Base-by-base conservation (phyloP, 2,888 invertebrate species). In the Diaperis boleti region DNA sequence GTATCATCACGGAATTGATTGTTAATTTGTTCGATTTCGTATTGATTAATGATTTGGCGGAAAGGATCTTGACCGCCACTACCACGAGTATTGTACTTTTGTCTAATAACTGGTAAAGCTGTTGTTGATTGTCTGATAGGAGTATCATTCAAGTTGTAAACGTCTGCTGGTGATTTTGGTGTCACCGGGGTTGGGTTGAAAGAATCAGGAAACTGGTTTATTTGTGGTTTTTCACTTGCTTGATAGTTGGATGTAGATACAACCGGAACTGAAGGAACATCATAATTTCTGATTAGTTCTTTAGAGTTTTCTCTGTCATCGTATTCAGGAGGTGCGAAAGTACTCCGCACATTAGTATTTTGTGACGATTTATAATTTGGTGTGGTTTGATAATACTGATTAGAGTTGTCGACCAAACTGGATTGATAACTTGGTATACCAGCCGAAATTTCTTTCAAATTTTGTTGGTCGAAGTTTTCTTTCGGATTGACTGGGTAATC, bases 1-100 rank as follows among this genome's bases (percentile, higher is more conserved):
- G 37, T 39, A 39, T 26, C 54, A 18, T 45, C 45, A 10, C 60
- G 33, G 52, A 59, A 50, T 41, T 74, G 59, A 37, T 76, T 66
- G 64, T 78, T 67, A 64, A 75, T 70, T 71, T 77, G 71, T 64
- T 76, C 71, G 13, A 76, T 44, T 39, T 76, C 76, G 44, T 69
- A 76, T n/a, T 72, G 71, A 47, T 74, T 73, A 31, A 75, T 74
- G 0, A 71, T 70, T 10, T 57, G 50, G 15, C 33, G 37, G 14
- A 10, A 37, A 20, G 26, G 45, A 39, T 50, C 11, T 54, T 42
- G 41, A 1, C 6, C 11, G 14, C 11, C 29, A 4, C 4, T 13
- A 8, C 15, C 29, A 14, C 54, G 17, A 31, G 41, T 7, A 45
- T 26, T 57, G 35, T 57, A 35, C 37, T 47, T 41, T 18, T 49